phyloP scores from a whole-genome alignment of 2,797 vertebrate species.

The Parauchenoglanis punctatus region DNA sequence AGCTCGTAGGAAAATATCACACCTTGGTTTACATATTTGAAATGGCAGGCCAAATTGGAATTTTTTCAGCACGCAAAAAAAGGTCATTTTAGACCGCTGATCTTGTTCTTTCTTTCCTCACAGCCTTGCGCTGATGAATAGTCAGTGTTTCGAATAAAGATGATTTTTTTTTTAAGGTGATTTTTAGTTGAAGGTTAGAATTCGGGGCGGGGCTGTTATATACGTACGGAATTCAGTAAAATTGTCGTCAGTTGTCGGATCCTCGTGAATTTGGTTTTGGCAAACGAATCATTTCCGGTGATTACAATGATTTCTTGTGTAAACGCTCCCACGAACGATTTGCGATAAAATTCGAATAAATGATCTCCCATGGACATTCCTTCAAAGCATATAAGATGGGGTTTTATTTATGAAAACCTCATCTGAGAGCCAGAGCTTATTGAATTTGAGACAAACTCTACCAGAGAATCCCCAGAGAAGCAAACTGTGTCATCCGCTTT shows the following conservation, averaged over 20 bases:
- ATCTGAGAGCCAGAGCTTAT: slow-evolving; percentile 37
- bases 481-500: slow-evolving; percentile 35
- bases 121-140: not conserved
- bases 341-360: not conserved
- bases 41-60: not conserved
- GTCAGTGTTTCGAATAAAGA: not conserved
- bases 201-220: not conserved
- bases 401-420: slow-evolving; percentile 31
- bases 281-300: not conserved
- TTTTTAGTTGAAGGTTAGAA: not conserved
- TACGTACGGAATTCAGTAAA: not conserved
- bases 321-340: not conserved
- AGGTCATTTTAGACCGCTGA: not conserved
- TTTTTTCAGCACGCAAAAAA: not conserved
- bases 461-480: slow-evolving; percentile 25
- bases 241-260: not conserved
- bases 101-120: not conserved
- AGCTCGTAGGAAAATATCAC: not conserved
- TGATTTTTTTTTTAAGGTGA: not conserved
- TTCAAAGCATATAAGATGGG: slow-evolving; percentile 38
- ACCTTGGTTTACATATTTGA: not conserved
- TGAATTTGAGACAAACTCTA: slow-evolving; percentile 47
- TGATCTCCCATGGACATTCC: slow-evolving; percentile 24
- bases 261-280: not conserved
- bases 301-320: not conserved